Conservation (phyloP, 2,113 vertebrate species). For the Anarhynchus alexandrinus region DNA sequence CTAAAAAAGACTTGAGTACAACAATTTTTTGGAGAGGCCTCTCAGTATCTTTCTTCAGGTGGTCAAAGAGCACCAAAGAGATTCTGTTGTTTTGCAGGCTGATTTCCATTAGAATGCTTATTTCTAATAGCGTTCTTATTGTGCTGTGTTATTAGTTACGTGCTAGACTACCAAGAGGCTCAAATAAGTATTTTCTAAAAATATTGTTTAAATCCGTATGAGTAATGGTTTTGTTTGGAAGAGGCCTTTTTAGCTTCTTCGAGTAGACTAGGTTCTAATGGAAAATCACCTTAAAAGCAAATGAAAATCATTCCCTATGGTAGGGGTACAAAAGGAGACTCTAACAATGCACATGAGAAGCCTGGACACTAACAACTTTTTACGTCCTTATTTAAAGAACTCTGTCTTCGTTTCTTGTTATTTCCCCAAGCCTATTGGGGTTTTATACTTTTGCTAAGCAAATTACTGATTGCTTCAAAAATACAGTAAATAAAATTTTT, state of each 20-base stretch:
- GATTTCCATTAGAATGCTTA: background rate
- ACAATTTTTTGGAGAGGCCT: background rate
- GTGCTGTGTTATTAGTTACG: background rate
- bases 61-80: background rate
- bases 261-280: background rate
- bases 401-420: background rate
- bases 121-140: background rate
- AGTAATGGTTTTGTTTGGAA: background rate
- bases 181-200: background rate
- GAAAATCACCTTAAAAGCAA: background rate
- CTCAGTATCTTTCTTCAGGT: background rate
- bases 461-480: background rate
- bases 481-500: background rate
- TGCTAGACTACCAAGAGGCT: background rate
- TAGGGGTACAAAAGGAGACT: background rate
- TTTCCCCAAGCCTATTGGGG: background rate
- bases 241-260: background rate
- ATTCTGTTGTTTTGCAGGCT: background rate
- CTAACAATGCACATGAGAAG: background rate
- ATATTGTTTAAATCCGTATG: background rate
- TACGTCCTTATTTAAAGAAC: background rate
- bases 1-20: background rate
- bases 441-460: background rate
- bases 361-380: background rate
- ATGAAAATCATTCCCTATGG: background rate